Conservation (phyloP, 2,888 invertebrate species). For the Troides oblongomaculatus region DNA sequence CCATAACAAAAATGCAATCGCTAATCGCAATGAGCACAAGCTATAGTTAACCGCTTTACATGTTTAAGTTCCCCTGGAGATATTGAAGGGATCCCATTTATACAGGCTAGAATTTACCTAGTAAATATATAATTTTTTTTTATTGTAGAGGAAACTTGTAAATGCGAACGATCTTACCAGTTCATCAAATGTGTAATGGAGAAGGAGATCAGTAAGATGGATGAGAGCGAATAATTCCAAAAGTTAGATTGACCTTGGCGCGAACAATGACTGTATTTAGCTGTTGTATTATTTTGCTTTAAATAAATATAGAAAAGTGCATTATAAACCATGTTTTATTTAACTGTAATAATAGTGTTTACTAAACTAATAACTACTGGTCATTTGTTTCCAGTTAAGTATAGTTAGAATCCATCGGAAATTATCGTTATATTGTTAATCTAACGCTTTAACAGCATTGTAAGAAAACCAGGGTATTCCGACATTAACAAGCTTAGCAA, state of each 20-base stretch:
- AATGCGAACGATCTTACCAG: slow-evolving; percentile 74
- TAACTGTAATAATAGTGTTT: not conserved
- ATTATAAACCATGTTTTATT: slow-evolving; percentile 5
- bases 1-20: not conserved
- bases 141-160: slow-evolving; percentile 67
- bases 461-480: too few relatives aligned
- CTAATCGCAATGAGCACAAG: not conserved
- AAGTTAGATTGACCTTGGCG: not conserved
- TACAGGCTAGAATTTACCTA: not conserved
- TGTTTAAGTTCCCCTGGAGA: too few relatives aligned
- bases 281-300: not conserved
- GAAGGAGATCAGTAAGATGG: slow-evolving; percentile 54
- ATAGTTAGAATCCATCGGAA: not conserved
- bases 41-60: too few relatives aligned
- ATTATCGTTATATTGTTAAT: too few relatives aligned
- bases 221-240: slow-evolving; percentile 28
- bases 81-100: not conserved
- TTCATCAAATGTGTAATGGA: slow-evolving; percentile 78
- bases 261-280: not conserved
- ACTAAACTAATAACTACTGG: not conserved
- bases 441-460: too few relatives aligned
- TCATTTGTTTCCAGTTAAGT: not conserved
- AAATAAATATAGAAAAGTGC: slow-evolving; percentile 1
- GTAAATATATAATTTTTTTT: not conserved
- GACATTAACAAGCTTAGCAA: too few relatives aligned